Evolutionary conservation across 1,140 invertebrate species (phyloP), one percentile per base, ranked within the genome.

Genomic region (Araneus ventricosus): DNA sequence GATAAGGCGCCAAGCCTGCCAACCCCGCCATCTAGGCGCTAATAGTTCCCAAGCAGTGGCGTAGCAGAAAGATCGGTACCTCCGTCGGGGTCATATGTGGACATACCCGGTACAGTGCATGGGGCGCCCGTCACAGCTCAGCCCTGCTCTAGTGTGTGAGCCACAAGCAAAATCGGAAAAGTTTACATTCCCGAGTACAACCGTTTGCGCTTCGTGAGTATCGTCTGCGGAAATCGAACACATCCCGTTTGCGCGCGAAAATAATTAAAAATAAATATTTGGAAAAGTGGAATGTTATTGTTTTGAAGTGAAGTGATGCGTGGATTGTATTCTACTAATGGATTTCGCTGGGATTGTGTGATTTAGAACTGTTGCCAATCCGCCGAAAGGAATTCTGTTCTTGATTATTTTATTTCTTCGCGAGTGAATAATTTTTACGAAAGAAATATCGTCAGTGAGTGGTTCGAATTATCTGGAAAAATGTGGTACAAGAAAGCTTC

Each of bases 21-120:
- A 52, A 79, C 37, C 70, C 20, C 27, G 41, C 59, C 70, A 52
- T 34, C 30, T 24, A 34, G 59, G 86, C 57, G 86, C 59, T 88
- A 88, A 88, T 89, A 89, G 63, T 30, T 27, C 34, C 75, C 22
- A n/a, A 57, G 75, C 89, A 80, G 75, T 52, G 89, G 67, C 88
- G 41, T 70, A 70, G 67, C 41, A 70, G 70, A 88, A 90, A 90
- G 75, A 90, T 75, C 89, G 89, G 52, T 41, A 30, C 89, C n/a
- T n/a, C 57, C 41, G 41, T 22, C 34, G 89, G 89, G 89, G 89
- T 90, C 89, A 90, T 90, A 90, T 90, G 89, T 90, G 75, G 75
- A 80, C 75, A 70, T 57, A 80, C 70, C 17, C 88, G 70, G 88
- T 67, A 67, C 70, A 90, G 39, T 34, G 88, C 45, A 27, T 37